Base-by-base conservation (phyloP, 2,888 invertebrate genomes). In the Trachelus troglodyta region DNA sequence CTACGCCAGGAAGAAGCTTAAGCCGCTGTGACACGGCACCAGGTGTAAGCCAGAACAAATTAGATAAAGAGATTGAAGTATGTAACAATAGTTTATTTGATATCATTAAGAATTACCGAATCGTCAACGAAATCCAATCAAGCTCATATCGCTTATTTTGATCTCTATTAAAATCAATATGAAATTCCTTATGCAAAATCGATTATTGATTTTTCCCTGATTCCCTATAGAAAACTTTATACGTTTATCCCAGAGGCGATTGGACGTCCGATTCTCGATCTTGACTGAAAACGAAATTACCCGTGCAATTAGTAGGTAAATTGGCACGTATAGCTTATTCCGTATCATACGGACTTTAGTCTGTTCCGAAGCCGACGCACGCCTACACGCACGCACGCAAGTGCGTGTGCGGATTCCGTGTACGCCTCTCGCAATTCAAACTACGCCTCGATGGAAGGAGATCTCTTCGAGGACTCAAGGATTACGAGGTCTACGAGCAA, bases 1-100 rank as follows among this genome's bases (percentile, higher is more conserved):
- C 84, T 85, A 86, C 87, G 85, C 83, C 75, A 78, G 81, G 69
- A 75, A 69, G 34, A 71, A 76, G 78, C 79, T 79, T 80, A 80
- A 81, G 79, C 69, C 77, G 68, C 75, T 79, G 69, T 37, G 76
- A 75, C 75, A 37, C 69, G 56, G 75, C 73, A 30, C 69, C 56
- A 56, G 56, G 56, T 56, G 56, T 9, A 9, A 56, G 9, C 1
- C 1, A 23, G 23, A 56, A 56, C 1, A 6, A 9, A 56, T 56
- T 23, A 9, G 0, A 56, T 9, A 9, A 23, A 56, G 23, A 56
- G 9, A 23, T 23, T 35, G 12, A 56, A 15, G 9, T 56, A 9
- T 9, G 2, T 9, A 9, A 56, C 9, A 56, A 56, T 9, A 23
- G 1, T 23, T 9, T 2, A 56, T 56, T 56, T 2, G 9, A 23